Evolutionary conservation across 2,888 invertebrate genomes (phyloP).

Genomic region (Troides aeacus): DNA sequence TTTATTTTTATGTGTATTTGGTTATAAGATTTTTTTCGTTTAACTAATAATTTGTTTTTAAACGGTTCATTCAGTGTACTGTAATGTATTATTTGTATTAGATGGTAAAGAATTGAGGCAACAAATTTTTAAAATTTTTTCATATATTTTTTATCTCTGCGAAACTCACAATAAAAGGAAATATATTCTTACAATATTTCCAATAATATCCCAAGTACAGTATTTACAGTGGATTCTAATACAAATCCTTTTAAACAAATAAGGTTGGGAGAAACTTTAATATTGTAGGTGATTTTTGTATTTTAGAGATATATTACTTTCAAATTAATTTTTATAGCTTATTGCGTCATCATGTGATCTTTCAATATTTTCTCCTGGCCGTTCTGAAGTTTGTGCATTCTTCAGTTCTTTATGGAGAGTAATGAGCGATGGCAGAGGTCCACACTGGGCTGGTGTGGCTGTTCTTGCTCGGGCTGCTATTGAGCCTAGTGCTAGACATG

Average conservation of each 20-base stretch:
- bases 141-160: background rate
- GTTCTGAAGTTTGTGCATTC: constrained; percentile 82
- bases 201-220: no score
- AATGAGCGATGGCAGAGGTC: constrained; percentile 79
- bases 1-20: background rate
- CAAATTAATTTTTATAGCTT: constrained; percentile 64
- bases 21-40: background rate
- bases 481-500: constrained; percentile 81
- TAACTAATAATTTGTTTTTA: background rate
- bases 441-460: constrained; percentile 84
- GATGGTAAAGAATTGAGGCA: no score
- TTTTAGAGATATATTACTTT: background rate
- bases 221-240: no score
- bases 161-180: background rate
- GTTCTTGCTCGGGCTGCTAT: constrained; percentile 82
- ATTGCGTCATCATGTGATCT: constrained; percentile 83
- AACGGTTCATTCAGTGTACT: background rate
- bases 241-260: no score
- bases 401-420: constrained; percentile 84
- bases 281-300: no score
- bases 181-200: no score
- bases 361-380: constrained; percentile 83
- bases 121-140: background rate
- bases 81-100: background rate
- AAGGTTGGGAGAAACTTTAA: no score